Evolutionary conservation across 2,113 vertebrate genomes (phyloP).

Genomic region (Menura novaehollandiae): DNA sequence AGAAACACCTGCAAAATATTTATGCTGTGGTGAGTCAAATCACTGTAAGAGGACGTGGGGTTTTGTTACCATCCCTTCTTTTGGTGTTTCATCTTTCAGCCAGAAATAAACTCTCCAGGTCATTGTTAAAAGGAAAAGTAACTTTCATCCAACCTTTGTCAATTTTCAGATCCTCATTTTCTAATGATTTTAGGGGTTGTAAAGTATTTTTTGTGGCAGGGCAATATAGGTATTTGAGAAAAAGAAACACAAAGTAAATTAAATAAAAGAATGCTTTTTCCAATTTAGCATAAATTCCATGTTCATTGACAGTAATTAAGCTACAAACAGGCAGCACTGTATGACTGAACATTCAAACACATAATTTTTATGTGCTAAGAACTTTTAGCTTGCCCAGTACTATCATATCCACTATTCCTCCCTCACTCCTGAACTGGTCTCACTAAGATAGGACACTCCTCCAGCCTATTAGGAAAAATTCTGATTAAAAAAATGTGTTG

Average conservation of each 20-base stretch:
- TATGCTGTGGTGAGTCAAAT: not conserved
- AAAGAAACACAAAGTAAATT: not conserved
- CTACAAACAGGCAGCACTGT: not conserved
- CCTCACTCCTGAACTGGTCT: not conserved
- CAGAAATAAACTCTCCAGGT: not conserved
- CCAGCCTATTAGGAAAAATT: not conserved
- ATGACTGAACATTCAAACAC: not conserved
- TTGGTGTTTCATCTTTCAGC: constrained; percentile 9
- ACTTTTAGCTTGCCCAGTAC: not conserved
- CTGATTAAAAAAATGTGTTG: not conserved
- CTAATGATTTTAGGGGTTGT: not conserved
- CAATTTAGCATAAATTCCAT: not conserved
- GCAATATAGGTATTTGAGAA: not conserved
- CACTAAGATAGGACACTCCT: not conserved
- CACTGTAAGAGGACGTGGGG: not conserved
- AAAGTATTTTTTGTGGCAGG: not conserved
- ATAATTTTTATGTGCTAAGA: not conserved
- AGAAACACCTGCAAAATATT: constrained; percentile 23
- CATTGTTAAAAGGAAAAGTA: not conserved
- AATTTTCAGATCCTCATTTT: not conserved
- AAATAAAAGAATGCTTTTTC: not conserved
- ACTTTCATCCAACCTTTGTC: not conserved
- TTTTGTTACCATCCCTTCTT: not conserved
- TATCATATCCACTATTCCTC: not conserved
- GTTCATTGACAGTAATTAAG: not conserved